These are phyloP conservation scores for Corythucha ciliata DNA, from an alignment of 2,888 invertebrate species.

Conservation along the genomic window DNA sequence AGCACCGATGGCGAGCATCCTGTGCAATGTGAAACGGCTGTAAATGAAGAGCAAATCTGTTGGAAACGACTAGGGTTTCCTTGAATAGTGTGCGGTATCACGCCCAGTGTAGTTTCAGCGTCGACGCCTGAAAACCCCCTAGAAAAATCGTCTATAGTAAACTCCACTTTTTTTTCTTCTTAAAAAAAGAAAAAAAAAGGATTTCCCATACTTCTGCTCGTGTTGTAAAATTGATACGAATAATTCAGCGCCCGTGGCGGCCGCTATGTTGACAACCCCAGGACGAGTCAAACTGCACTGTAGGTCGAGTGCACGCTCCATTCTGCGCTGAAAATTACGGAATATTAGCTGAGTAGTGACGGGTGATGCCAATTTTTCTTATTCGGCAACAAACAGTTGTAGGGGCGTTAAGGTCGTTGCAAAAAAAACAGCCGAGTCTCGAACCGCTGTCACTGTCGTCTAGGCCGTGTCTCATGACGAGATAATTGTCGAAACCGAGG, in stretches of 20 bases:
- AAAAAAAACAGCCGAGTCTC: constrained; percentile 94
- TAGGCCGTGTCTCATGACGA: constrained; percentile 85
- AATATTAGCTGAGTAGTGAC: no score
- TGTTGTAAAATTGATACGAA: constrained; percentile 80
- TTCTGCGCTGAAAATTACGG: constrained; percentile 73
- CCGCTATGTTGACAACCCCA: constrained; percentile 83
- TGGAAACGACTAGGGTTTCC: constrained; percentile 79
- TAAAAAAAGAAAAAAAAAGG: background rate
- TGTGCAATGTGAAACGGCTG: constrained; percentile 80
- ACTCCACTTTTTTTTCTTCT: no score
- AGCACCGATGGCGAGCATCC: constrained; percentile 65
- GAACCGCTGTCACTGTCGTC: constrained; percentile 36
- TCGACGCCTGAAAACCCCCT: constrained; percentile 48
- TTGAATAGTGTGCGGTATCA: constrained; percentile 85
- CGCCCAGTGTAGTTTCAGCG: constrained; percentile 54
- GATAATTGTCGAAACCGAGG: constrained; percentile 93
- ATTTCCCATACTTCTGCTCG: constrained; percentile 7
- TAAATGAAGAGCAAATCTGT: constrained; percentile 72
- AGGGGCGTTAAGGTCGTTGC: constrained; percentile 96
- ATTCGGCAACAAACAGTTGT: no score
- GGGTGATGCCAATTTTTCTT: no score
- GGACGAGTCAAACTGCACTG: constrained; percentile 97
- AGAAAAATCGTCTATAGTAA: no score
- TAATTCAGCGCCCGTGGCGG: constrained; percentile 83
- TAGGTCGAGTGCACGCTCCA: constrained; percentile 89